Evolutionary conservation across 1,140 invertebrate genomes (phyloP), one percentile per base, ranked within the genome.

Genomic region (Caenorhabditis brenneri): DNA sequence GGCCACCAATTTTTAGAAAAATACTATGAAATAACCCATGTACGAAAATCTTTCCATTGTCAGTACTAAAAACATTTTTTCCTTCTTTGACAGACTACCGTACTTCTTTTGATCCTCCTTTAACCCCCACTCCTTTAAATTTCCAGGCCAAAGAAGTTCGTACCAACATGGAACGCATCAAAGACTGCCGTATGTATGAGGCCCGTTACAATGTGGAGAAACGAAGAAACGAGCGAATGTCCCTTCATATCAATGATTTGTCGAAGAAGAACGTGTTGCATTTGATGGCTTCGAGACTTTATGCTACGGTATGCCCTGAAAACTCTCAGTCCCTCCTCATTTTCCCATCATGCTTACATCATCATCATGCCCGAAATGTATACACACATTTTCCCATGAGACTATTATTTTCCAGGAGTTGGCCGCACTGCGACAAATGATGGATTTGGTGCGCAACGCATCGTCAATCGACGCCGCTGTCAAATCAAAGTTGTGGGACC

Each of bases 381-480:
- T 58, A 9, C 55, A 6, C 53, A 33, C 12, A 65, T 19, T 24
- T 74, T 74, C 36, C 65, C n/a, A 42, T 33, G 53, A 15, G 9
- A 58, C 53, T 2, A 46, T 51, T 51, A 2, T n/a, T 33, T 74
- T 74, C 12, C 36, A 74, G 65, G 65, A 74, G 65, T n/a, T 74
- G 19, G 65, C 65, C 19, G 65, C 65, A 46, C 22, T 42, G 33
- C 65, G 65, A 27, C 65, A 74, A n/a, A 74, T 74, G 65, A 42
- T 74, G 65, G 65, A 74, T 42, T 74, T 74, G 36, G 36, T 74
- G 65, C 65, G 36, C 19, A 74, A 74, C 36, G 33, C 65, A n/a
- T 5, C 65, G 1, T 22, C 36, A 6, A 74, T 74, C n/a, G 33
- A 74, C 3, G 9, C 36, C 29, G 65, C 65, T 3, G 65, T 74